A percentile compares a stretch with the other conserved stretches of the same genome.
phyloP scores from a whole-genome alignment of 2,797 vertebrate species.

The Eulemur mongoz region DNA sequence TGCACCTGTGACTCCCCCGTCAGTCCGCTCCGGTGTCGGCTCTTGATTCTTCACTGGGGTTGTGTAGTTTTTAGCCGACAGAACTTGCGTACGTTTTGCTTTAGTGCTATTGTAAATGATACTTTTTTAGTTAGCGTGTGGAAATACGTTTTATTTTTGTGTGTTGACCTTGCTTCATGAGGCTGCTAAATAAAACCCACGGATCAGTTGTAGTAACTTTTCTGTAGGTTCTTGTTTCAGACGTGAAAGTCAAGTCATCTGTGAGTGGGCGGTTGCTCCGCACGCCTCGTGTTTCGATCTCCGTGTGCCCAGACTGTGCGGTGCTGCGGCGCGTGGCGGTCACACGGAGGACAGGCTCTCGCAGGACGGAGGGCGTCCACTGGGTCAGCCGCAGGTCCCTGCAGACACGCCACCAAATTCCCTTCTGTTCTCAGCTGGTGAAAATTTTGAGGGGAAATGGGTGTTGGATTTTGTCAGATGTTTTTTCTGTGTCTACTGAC shows the following conservation, averaged over 20 bases:
- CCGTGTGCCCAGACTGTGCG: rapidly evolving
- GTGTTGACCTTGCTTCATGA: rapidly evolving
- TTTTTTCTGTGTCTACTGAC: background rate
- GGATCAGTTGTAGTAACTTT: rapidly evolving
- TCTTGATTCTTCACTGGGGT: background rate
- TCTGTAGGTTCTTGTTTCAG: background rate
- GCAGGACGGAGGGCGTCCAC: background rate
- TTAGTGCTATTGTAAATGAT: background rate
- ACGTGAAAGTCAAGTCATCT: rapidly evolving
- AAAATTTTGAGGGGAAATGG: no score
- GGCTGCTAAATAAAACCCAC: background rate
- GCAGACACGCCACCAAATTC: rapidly evolving
- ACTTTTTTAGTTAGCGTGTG: rapidly evolving
- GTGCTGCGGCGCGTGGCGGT: background rate
- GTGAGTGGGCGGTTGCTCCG: rapidly evolving
- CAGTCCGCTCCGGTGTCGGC: rapidly evolving
- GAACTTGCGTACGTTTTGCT: rapidly evolving
- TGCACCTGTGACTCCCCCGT: rapidly evolving
- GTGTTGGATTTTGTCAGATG: background rate
- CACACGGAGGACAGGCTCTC: background rate
- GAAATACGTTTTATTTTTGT: background rate
- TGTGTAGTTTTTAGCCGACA: rapidly evolving
- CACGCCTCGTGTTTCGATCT: no score
- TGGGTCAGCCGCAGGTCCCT: rapidly evolving
- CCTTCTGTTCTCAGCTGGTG: background rate